phyloP scores from a whole-genome alignment of 1,140 invertebrate species.

The Fopius arisanus region DNA sequence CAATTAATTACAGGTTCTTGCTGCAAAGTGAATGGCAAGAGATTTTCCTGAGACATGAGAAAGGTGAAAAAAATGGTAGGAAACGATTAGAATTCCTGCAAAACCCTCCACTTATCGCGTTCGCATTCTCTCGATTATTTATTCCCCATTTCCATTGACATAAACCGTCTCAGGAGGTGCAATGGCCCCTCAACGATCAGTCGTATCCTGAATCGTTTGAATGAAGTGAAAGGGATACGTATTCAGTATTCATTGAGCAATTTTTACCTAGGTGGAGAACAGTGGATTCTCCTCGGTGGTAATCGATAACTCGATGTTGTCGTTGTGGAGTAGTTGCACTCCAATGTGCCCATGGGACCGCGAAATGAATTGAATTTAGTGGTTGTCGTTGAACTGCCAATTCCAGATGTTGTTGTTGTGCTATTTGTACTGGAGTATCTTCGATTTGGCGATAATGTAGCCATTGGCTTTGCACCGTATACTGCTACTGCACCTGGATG shows the following conservation, averaged over 20 bases:
- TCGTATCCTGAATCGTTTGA: background rate
- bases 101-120: background rate
- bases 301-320: slow-evolving; percentile 13
- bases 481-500: slow-evolving; percentile 58
- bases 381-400: slow-evolving; percentile 28
- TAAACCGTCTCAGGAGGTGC: background rate
- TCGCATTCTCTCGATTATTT: background rate
- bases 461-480: slow-evolving; percentile 56
- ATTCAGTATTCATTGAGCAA: background rate
- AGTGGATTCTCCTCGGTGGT: slow-evolving; percentile 39
- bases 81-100: background rate
- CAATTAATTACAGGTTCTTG: background rate
- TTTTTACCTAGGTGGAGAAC: slow-evolving; percentile 49
- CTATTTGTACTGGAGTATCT: slow-evolving; percentile 46
- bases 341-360: slow-evolving; percentile 27
- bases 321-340: background rate
- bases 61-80: background rate
- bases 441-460: slow-evolving; percentile 54
- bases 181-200: background rate
- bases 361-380: slow-evolving; percentile 46
- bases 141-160: background rate
- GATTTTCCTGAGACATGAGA: background rate
- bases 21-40: background rate
- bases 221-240: background rate
- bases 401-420: slow-evolving; percentile 35